Base-by-base conservation (phyloP, 2,113 vertebrate species). In the Callaeas wilsoni region DNA sequence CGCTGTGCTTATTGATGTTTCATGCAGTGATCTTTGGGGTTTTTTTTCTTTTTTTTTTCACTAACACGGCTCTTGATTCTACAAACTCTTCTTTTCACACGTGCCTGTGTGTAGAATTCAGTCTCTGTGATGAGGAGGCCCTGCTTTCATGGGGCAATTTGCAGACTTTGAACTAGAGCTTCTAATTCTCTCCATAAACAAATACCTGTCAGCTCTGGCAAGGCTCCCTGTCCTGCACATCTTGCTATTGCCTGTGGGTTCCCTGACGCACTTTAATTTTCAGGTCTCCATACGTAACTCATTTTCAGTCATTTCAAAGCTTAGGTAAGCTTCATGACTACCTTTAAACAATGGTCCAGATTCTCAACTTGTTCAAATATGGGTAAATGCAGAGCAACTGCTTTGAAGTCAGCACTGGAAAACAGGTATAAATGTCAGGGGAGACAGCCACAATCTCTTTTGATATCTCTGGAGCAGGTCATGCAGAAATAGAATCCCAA, bases 401-500 rank as follows among this genome's bases (percentile, higher is more conserved):
- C 87, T 89, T 89, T 79, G 84, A 94, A 95, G 84, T 78, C 60
- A 77, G 82, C 7, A 12, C 22, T 68, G 79, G 92, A 90, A 88
- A 90, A 75, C 76, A 88, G 76, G 88, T 96, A 53, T 52, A 81
- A 88, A 90, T 71, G 79, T 89, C 94, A 88, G 47, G 90, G 68
- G 93, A 95, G 83, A 85, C 39, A 73, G 76, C 59, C 47, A 83
- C 88, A 92, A 84, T 95, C 67, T 94, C 93, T 90, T 93, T 74
- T 76, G 49, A 80, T 95, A 88, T 81, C 93, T 94, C 68, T 47
- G 35, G 90, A 93, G 60, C 85, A 86, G 85, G 93, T 96, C 94
- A 88, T 83, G 87, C 90, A 96, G 90, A 96, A 96, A 94, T 90
- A 94, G 90, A 73, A 90, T 93, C 88, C 79, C 85, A 81, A 93